Conservation (phyloP, 2,888 invertebrate species). For the Leptopterna dolabrata region DNA sequence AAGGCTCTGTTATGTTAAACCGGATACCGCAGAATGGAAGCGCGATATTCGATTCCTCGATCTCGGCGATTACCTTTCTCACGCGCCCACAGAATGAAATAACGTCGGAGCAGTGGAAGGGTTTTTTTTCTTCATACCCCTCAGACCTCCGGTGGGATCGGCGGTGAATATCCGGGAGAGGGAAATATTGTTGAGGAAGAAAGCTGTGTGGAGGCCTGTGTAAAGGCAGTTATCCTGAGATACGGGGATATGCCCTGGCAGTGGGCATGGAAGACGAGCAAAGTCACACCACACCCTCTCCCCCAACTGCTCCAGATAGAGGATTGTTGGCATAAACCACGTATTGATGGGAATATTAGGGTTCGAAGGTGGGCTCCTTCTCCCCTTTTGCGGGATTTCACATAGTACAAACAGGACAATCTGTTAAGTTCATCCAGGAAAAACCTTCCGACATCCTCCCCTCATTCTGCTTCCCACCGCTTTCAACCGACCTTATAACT, state of each 20-base stretch:
- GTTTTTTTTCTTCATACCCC: background rate
- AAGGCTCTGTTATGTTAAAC: background rate
- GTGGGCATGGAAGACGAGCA: constrained; percentile 17
- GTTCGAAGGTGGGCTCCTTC: background rate
- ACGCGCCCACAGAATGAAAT: background rate
- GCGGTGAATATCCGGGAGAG: background rate
- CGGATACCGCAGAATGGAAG: background rate
- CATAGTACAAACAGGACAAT: constrained; percentile 6
- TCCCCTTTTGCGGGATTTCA: background rate
- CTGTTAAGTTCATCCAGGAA: constrained; percentile 37
- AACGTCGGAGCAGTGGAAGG: background rate
- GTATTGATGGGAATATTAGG: constrained; percentile 32
- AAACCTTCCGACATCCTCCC: background rate
- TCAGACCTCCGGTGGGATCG: background rate
- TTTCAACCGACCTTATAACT: constrained; percentile 18
- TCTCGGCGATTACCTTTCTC: background rate
- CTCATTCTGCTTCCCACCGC: background rate
- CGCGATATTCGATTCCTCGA: background rate
- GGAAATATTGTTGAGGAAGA: constrained; percentile 24
- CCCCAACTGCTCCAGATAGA: constrained; percentile 4
- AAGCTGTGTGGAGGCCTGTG: background rate
- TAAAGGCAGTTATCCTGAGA: constrained; percentile 39
- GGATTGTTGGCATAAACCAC: constrained; percentile 37
- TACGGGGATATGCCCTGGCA: constrained; percentile 33
- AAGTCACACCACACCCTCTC: background rate